A percentile compares a stretch with the other conserved stretches of the same genome.
phyloP scores from a whole-genome alignment of 2,113 vertebrate species.

The Rhinogobius similis region DNA sequence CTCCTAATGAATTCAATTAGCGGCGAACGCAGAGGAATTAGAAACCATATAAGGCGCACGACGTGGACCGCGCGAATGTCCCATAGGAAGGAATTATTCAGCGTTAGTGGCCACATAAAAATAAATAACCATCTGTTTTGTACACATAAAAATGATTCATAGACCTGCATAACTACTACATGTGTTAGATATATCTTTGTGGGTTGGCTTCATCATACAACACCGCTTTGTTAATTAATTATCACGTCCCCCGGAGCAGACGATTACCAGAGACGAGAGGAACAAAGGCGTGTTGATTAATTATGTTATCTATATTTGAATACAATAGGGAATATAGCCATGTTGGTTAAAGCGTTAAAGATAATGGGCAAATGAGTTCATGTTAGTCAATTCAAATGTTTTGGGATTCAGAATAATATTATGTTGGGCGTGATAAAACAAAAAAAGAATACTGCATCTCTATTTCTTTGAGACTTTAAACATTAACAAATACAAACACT shows the following conservation, averaged over 20 bases:
- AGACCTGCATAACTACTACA: neutral
- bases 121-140: neutral
- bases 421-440: neutral
- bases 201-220: neutral
- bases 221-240: slow-evolving; percentile 6
- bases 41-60: slow-evolving; percentile 37
- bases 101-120: slow-evolving; percentile 1
- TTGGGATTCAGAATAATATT: neutral
- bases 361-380: neutral
- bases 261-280: neutral
- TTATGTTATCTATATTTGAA: slow-evolving; percentile 19
- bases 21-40: slow-evolving; percentile 58
- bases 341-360: slow-evolving; percentile 12
- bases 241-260: neutral
- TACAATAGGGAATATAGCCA: slow-evolving; percentile 15
- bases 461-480: neutral
- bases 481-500: too few species aligned
- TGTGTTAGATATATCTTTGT: neutral
- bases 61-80: slow-evolving; percentile 18
- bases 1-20: slow-evolving; percentile 72
- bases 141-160: neutral
- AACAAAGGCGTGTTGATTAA: neutral
- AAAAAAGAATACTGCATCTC: neutral
- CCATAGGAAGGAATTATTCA: slow-evolving; percentile 12
- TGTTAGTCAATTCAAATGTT: neutral